Conservation (phyloP, 1,140 invertebrate genomes). For the Ptiloglossa arizonensis region DNA sequence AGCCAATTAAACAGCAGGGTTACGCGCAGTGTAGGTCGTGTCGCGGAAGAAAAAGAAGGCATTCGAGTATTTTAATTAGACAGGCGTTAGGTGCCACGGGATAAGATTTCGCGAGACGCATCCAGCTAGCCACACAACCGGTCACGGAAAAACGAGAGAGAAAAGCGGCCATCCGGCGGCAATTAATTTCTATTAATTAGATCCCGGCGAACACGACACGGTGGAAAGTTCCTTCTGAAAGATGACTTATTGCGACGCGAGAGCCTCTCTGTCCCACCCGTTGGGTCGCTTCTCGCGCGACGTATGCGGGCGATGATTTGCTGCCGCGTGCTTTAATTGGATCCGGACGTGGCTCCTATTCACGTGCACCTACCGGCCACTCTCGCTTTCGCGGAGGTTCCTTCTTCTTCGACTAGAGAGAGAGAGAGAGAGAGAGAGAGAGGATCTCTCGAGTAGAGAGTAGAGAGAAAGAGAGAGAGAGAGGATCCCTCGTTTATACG, state of each 20-base stretch:
- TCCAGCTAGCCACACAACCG: background rate
- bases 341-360: slow-evolving; percentile 45
- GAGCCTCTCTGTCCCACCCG: background rate
- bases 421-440: too few species aligned
- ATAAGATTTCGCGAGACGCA: slow-evolving; percentile 10
- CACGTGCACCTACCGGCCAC: slow-evolving; percentile 31
- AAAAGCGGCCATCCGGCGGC: slow-evolving; percentile 5
- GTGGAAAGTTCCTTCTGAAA: slow-evolving; percentile 31
- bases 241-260: slow-evolving; percentile 44
- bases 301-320: slow-evolving; percentile 57
- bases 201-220: slow-evolving; percentile 6
- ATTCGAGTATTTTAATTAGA: slow-evolving; percentile 34
- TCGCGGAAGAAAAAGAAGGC: background rate
- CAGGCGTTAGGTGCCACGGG: slow-evolving; percentile 4
- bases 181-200: slow-evolving; percentile 61
- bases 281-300: slow-evolving; percentile 14
- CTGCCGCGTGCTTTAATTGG: slow-evolving; percentile 56
- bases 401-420: slow-evolving; percentile 4
- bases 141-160: background rate
- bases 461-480: too few species aligned
- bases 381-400: slow-evolving; percentile 50
- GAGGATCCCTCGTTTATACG: slow-evolving; percentile 15
- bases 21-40: too few species aligned
- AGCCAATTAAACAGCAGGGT: too few species aligned
- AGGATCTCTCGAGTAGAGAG: slow-evolving; percentile 5